Base-by-base conservation (phyloP, 2,113 vertebrate genomes). In the Cervus canadensis region DNA sequence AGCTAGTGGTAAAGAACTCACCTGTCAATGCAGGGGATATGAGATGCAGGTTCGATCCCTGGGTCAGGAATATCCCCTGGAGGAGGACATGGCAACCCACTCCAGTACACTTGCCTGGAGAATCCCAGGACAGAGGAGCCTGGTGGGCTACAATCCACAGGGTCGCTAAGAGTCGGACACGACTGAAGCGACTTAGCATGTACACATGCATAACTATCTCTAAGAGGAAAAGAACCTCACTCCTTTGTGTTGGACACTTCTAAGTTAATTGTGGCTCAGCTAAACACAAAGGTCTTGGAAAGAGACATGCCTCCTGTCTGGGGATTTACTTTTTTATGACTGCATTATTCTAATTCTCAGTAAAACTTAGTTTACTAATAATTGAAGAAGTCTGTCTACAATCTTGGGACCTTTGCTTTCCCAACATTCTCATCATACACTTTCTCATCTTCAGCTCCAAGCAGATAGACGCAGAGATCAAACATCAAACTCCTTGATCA, bases 401-500 rank as follows among this genome's bases (percentile, higher is more conserved):
- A 50, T 40, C 33, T 43, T 57, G 28, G 57, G 56, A 90, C 52
- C 54, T 92, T 64, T 67, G 54, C 52, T 76, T 87, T 90, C 40
- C 83, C 88, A 17, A 67, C 82, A 59, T 54, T 94, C 87, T 50
- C 60, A 40, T 87, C 67, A 48, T 6, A 62, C 1, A 62, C 87
- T 94, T 94, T 67, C 52, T 84, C 40, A 4, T 60, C 71, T 82
- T 95, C 45, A 64, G 87, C 95, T 48, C 71, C 54, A 92, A 60
- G 90, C 40, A 92, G 74, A 85, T 33, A 36, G 64, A 88, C 2
- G 26, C 85, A 87, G 82, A 96, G 88, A 96, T 97, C 81, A 85
- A 94, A 96, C 50, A 91, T 59, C 50, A 81, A 94, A 33, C 14
- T 64, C 67, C 94, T 76, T 97, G 90, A 97, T 97, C 94, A 95